Conservation (phyloP, 2,113 vertebrate genomes). For the Microcebus murinus region DNA sequence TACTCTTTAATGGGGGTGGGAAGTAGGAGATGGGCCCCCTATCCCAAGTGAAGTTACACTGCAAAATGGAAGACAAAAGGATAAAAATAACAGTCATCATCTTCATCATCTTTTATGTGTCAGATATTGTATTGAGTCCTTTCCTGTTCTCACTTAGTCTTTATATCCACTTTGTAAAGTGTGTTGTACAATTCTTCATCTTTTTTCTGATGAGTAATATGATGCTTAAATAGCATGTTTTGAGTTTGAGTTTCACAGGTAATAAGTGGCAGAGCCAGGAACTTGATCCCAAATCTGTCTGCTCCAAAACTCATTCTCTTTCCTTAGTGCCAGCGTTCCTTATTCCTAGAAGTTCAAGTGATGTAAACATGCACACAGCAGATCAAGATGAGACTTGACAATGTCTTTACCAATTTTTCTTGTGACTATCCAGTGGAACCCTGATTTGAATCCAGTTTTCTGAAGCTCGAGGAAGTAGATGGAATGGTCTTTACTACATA, state of each 20-base stretch:
- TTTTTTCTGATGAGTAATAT: not conserved
- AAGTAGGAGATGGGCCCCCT: not conserved
- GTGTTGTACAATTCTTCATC: not conserved
- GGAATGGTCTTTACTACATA: not conserved
- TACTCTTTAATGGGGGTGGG: not conserved
- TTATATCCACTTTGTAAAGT: not conserved
- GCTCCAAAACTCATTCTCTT: not conserved
- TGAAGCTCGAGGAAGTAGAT: not conserved
- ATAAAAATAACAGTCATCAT: not conserved
- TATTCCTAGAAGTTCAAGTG: rapidly evolving
- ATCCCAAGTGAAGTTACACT: not conserved
- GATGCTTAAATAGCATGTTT: not conserved
- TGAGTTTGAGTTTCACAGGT: not conserved
- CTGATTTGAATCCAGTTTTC: not conserved
- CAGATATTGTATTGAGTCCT: not conserved
- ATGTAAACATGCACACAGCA: not conserved
- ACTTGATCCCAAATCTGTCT: not conserved
- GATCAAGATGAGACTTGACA: not conserved
- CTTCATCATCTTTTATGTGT: not conserved
- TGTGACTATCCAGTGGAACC: not conserved
- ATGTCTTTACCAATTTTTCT: not conserved
- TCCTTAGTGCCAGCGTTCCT: rapidly evolving
- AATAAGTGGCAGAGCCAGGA: not conserved
- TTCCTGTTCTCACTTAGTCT: not conserved
- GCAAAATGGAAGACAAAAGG: not conserved